Base-by-base conservation (phyloP, 2,113 vertebrate species). In the Phodopus roborovskii region DNA sequence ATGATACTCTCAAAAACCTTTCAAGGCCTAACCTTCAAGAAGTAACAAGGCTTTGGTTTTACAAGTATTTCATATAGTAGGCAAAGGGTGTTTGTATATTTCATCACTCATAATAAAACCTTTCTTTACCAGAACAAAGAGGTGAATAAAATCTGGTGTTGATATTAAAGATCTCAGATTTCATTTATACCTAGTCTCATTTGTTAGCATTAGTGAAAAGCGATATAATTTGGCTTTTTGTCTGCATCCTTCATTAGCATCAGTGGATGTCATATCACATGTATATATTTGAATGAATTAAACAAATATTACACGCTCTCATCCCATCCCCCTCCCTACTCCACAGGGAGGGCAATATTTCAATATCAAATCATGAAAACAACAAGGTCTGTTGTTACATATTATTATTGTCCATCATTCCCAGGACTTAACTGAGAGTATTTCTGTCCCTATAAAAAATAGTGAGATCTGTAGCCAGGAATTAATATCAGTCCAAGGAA, bases 171-270 rank as follows among this genome's bases (percentile, higher is more conserved):
- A 58, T 39, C 7, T 92, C 45, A 73, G 20, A 68, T 81, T 36
- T 81, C 22, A 71, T 70, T 88, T 92, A 53, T 56, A 91, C 3
- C 33, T 12, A 82, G 33, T 20, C 19, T 94, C 53, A 71, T 85
- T 85, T 92, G 45, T 85, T 48, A 84, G 20, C 33, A 81, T 30
- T 90, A 93, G 82, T 30, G 16, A 95, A 62, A 77, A 87, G 16
- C 81, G 20, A 60, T 45, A 39, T 56, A 70, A 74, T 26, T 81
- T 84, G 70, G 13, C 1, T 62, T 11, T 91, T 92, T 9, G 15
- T 83, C 93, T 88, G 30, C 92, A 96, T 82, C 48, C 17, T 48
- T 56, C 26, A 91, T 24, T 75, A 78, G n/a, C 71, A 9, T 92
- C 20, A n/a, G 36, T 39, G 24, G 20, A 81, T 81, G 11, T 81